Evolutionary conservation across 2,113 vertebrate genomes (phyloP).

Genomic region (Elachura formosa): DNA sequence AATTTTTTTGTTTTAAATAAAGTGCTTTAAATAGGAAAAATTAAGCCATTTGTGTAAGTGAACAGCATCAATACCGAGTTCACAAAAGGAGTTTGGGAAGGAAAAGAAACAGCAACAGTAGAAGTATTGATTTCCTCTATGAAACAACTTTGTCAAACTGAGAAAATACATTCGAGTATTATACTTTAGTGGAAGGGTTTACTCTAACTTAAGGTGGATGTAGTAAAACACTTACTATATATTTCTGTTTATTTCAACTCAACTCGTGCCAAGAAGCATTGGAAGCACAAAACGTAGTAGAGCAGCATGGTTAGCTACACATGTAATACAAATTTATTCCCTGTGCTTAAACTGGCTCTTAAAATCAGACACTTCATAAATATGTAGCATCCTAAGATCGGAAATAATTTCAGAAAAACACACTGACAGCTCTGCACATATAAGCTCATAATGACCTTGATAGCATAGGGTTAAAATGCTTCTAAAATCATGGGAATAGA

Average conservation of each 20-base stretch:
- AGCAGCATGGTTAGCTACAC: not conserved
- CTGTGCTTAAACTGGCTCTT: not conserved
- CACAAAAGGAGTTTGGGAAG: not conserved
- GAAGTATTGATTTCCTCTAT: not conserved
- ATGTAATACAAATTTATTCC: not conserved
- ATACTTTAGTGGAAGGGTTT: not conserved
- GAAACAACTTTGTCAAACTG: not conserved
- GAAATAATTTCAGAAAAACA: constrained; percentile 41
- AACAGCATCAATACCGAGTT: not conserved
- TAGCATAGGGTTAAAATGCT: too few relatives aligned
- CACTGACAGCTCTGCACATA: not conserved
- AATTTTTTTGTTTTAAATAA: not conserved
- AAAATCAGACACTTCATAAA: not conserved
- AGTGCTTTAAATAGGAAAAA: not conserved
- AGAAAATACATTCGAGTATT: not conserved
- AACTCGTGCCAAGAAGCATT: not conserved
- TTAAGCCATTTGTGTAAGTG: not conserved
- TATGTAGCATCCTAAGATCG: not conserved
- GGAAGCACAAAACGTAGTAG: not conserved
- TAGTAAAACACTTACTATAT: not conserved
- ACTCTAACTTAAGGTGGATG: not conserved
- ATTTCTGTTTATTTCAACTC: not conserved
- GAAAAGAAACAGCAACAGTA: not conserved
- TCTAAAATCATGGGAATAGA: too few relatives aligned
- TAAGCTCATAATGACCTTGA: not conserved